Conservation (phyloP, 2,113 vertebrate species). For the Sinocyclocheilus anshuiensis region DNA sequence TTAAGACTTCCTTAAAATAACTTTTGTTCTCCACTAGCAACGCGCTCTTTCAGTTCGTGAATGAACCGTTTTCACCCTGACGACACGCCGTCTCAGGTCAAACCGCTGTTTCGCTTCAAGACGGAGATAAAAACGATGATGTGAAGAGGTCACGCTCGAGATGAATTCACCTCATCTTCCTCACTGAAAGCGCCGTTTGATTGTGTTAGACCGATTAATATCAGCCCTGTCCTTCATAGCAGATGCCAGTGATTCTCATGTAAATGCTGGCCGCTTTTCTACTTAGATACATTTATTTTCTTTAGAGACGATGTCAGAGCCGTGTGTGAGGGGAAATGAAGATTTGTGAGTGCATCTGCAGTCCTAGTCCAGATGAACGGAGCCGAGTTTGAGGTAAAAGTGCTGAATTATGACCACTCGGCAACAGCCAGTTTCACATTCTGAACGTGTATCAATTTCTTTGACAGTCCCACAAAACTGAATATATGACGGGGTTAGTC, state of each 20-base stretch:
- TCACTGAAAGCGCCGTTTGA: slow-evolving; percentile 65
- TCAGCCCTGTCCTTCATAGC: slow-evolving; percentile 66
- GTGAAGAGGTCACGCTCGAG: slow-evolving; percentile 62
- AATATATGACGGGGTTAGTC: neutral
- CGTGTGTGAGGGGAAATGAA: slow-evolving; percentile 61
- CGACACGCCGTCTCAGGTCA: slow-evolving; percentile 22
- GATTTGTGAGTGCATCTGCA: slow-evolving; percentile 75
- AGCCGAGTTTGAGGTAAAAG: slow-evolving; percentile 43
- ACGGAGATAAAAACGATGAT: slow-evolving; percentile 53
- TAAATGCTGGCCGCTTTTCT: slow-evolving; percentile 73
- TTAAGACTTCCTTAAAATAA: no score
- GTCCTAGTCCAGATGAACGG: slow-evolving; percentile 61
- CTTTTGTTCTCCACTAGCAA: neutral
- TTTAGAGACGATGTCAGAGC: slow-evolving; percentile 67
- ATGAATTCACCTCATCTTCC: slow-evolving; percentile 56
- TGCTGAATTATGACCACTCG: slow-evolving; percentile 54
- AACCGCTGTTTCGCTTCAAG: slow-evolving; percentile 21
- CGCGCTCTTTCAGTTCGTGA: neutral
- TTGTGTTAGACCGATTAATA: slow-evolving; percentile 69
- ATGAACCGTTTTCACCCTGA: neutral
- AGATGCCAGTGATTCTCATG: slow-evolving; percentile 78
- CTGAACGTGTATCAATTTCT: slow-evolving; percentile 22
- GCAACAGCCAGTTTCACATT: slow-evolving; percentile 19
- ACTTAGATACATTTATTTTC: slow-evolving; percentile 74
- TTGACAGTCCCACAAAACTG: slow-evolving; percentile 4